Evolutionary conservation across 2,797 vertebrate species (phyloP), one percentile per base, ranked within the genome.

Genomic region (Potorous gilbertii): DNA sequence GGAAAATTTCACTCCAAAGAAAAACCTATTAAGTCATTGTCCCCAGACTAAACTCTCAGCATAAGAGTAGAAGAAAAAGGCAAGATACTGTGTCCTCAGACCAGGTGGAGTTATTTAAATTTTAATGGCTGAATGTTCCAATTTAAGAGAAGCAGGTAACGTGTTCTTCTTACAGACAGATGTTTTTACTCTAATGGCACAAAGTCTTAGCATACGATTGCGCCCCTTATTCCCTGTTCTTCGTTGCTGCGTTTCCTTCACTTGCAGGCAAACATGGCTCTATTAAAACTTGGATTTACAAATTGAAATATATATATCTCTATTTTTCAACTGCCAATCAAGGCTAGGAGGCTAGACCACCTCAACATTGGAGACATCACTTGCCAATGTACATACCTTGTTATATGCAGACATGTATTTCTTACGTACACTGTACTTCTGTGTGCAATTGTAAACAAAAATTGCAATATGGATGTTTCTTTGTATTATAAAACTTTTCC

Each of bases 1-100:
- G 99, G 99, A 99, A 99, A 99, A 99, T 98, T 99, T 99, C 99
- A 99, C 99, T 99, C 99, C 99, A 99, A 99, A 99, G 99, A 99
- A 99, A 99, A 99, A 99, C 99, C 99, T 99, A 98, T 96, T 98
- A 99, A 99, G 98, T 98, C 98, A 98, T 98, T 98, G 98, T 98
- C 99, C 99, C 98, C 97, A 96, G 96, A 97, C 98, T 96, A 97
- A 96, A 98, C 97, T 98, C 96, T 98, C 94, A 95, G 98, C 98
- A 98, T 97, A 97, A 98, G 98, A 98, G 98, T 92, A 97, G 96
- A 97, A 98, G 97, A 98, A 93, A 98, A 97, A 98, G 98, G 98
- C 98, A 98, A 98, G 98, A 98, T 98, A 98, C 96, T 97, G 98
- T 98, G 98, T 98, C 98, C 98, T 98, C 98, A 97, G 97, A 98